Evolutionary conservation across 2,797 vertebrate genomes (phyloP), one percentile per base, ranked within the genome.

Genomic region (Neosilurus hyrtlii): DNA sequence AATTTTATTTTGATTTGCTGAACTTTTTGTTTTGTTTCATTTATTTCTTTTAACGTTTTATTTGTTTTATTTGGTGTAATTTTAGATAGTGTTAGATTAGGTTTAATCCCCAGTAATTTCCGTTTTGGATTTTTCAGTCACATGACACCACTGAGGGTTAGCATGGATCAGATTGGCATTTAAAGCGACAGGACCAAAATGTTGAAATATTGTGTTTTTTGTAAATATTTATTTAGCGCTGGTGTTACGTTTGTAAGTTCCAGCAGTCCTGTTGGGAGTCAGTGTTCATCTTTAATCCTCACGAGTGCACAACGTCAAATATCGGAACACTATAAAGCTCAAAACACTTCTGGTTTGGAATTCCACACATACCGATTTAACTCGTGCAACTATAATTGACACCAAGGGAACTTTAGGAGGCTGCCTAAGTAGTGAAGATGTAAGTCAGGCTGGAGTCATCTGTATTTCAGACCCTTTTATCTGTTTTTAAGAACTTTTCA

Each of bases 1-100:
- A 99, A 99, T 98, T 97, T 97, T 95, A 92, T 97, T 99, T 98
- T 92, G 92, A 97, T 99, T 99, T 96, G 95, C 95, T 93, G 94
- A 94, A 96, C 87, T 92, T 97, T 98, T 93, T 92, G 91, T 92
- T 94, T 94, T 90, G 93, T 96, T 97, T 95, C 93, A 93, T 94
- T 93, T 93, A 22, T 79, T 35, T 68, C 70, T 74, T 70, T 12
- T 82, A 37, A 68, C 73, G 20, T 43, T 77, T 74, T 56, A 3
- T 57, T 74, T 62, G 35, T 78, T 78, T 78, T 37, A 1, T 63
- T 78, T 51, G 1, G 63, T 65, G n/a, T 62, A 2, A 35, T 18
- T 30, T 15, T n/a, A 0, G 22, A 12, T 35, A 0, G 0, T 35
- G 11, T 30, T 7, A 15, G 51, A 74, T 30, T 30, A 49, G 22